phyloP scores from a whole-genome alignment of 2,113 vertebrate species.

The Lophura nycthemera region DNA sequence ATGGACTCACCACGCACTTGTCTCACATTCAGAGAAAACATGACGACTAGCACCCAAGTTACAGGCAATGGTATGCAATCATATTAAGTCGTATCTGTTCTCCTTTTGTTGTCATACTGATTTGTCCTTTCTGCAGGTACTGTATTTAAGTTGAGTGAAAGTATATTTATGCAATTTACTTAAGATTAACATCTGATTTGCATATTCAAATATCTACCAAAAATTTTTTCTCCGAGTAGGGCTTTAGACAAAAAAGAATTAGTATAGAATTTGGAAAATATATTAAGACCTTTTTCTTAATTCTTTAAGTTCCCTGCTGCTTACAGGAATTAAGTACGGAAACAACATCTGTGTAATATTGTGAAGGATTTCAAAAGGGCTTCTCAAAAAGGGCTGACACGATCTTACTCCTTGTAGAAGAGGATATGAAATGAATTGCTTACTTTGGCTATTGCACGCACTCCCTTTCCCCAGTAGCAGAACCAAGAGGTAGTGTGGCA shows the following conservation, averaged over 20 bases:
- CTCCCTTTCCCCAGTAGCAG: conserved; percentile 45
- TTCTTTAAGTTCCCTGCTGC: conserved; percentile 56
- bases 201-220: conserved; percentile 24
- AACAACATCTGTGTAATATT: conserved; percentile 73
- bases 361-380: conserved; percentile 68
- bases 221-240: conserved; percentile 3
- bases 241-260: neutral
- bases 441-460: conserved; percentile 65
- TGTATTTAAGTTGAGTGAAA: neutral
- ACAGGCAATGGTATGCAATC: neutral
- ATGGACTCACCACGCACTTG: rapidly evolving
- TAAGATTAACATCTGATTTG: conserved; percentile 34
- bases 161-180: neutral
- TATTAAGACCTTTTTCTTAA: conserved; percentile 64
- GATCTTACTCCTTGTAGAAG: conserved; percentile 72
- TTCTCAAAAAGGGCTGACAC: conserved; percentile 71
- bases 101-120: neutral
- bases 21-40: neutral
- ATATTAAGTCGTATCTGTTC: neutral
- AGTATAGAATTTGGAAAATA: conserved; percentile 44
- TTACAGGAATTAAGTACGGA: conserved; percentile 69
- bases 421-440: conserved; percentile 72
- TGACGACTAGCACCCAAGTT: neutral
- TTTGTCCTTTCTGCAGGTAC: neutral
- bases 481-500: conserved; percentile 53